Percentiles rank a stretch among this genome's conserved stretches.
Evolutionary conservation across 2,888 invertebrate species (phyloP).

Genomic region (Lymantria dispar): DNA sequence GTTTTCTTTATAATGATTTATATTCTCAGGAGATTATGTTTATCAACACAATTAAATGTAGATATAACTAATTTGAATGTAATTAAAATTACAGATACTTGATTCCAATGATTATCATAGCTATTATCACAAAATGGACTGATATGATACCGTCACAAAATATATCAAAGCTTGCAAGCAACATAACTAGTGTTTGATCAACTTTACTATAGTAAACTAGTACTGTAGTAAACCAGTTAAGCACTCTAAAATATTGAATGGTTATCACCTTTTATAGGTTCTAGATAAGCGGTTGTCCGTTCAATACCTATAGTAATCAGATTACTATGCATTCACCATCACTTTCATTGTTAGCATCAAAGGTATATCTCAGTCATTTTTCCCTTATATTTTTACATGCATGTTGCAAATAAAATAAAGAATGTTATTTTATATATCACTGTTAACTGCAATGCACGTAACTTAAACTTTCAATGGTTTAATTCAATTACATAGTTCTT

Average conservation of each 20-base stretch:
- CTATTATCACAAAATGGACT: not conserved
- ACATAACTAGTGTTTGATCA: conserved; percentile 25
- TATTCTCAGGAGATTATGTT: too few species aligned
- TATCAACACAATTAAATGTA: too few species aligned
- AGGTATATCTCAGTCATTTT: conserved; percentile 10
- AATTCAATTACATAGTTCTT: conserved; percentile 15
- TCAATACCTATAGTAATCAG: conserved; percentile 46
- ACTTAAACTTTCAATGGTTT: conserved; percentile 1
- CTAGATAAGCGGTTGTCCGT: conserved; percentile 23
- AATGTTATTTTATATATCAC: too few species aligned
- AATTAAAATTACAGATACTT: not conserved
- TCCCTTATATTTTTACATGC: not conserved
- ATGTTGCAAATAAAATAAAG: too few species aligned
- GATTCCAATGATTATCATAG: not conserved
- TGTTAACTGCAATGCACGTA: not conserved
- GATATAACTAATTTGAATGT: too few species aligned
- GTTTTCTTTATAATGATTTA: too few species aligned
- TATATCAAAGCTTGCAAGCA: conserved; percentile 6
- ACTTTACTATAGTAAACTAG: conserved; percentile 19
- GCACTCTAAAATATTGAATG: conserved; percentile 31
- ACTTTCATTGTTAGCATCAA: conserved; percentile 46
- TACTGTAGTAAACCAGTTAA: conserved; percentile 27
- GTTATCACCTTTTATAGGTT: conserved; percentile 25
- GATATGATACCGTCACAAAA: too few species aligned
- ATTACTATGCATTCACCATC: conserved; percentile 53